Base-by-base conservation (phyloP, 2,888 invertebrate genomes). In the Spodoptera picta region DNA sequence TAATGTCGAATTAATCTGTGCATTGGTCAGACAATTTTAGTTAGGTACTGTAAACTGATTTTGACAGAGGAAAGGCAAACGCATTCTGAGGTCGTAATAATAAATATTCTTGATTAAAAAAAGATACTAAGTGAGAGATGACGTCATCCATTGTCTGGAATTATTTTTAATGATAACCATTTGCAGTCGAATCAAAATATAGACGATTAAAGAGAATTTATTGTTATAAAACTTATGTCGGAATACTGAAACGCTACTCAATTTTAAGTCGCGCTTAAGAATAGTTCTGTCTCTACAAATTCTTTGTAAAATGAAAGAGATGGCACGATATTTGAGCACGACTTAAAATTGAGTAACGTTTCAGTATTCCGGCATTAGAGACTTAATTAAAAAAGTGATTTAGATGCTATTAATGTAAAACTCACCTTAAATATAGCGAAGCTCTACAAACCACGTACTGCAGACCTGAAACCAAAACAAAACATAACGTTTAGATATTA, bases 361-460 rank as follows among this genome's bases (percentile, higher is more conserved):
- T n/a, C n/a, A n/a, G n/a, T n/a, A n/a, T n/a, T n/a, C n/a, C n/a
- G n/a, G n/a, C n/a, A n/a, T n/a, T n/a, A 31, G 31, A 6, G 4
- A 31, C 6, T 31, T 36, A 36, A 36, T 36, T 36, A 1, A 36
- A 9, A 36, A 36, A 36, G 19, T 47, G 2, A 12, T 47, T 24
- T 4, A 24, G 27, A 11, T 6, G 45, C 12, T 3, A 42, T 2
- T 3, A 7, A 36, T 23, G 11, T 11, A 36, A 2, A 65, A 63
- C 80, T 78, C 65, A 90, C 90, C 90, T 89, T 66, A 74, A 81
- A 75, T 79, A 79, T 75, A 81, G 79, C 82, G 83, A 83, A 80
- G 57, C 84, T 75, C 82, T 71, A 56, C 69, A 62, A 67, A 62
- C 73, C 81, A 73, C 77, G 80, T 71, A 65, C 69, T 74, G 67